A percentile compares a stretch with the other conserved stretches of the same genome.
Evolutionary conservation across 2,797 vertebrate species (phyloP).

Genomic region (Hafferia zeledoni): DNA sequence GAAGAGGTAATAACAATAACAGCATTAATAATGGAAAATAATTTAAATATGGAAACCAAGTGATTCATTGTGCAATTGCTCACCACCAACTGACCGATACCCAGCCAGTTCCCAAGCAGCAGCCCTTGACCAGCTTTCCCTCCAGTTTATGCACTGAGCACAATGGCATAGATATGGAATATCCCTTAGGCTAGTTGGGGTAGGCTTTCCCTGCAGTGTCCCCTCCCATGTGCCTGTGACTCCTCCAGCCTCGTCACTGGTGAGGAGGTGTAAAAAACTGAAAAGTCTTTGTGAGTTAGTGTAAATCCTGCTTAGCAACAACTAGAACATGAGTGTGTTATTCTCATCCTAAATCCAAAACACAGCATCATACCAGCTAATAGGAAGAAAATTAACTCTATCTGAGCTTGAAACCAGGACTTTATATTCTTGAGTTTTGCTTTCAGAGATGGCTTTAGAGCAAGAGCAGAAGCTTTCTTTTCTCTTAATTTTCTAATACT

Average conservation of each 20-base stretch:
- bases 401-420: not conserved
- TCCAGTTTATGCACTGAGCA: not conserved
- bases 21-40: not conserved
- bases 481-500: not conserved
- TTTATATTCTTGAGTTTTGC: not conserved
- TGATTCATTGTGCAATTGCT: not conserved
- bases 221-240: not conserved
- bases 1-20: not conserved
- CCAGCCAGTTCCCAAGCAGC: not conserved
- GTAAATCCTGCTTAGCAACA: not conserved
- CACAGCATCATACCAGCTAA: not conserved
- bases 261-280: not conserved
- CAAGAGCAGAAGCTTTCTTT: not conserved
- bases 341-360: not conserved
- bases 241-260: not conserved
- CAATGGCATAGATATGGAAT: fast-evolving
- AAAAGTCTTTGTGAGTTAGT: not conserved
- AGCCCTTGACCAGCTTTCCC: not conserved
- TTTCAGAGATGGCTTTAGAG: not conserved
- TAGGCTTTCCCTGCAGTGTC: not conserved
- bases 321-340: not conserved
- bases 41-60: not conserved
- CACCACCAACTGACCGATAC: fast-evolving
- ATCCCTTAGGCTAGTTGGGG: not conserved
- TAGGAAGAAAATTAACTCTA: not conserved